Conservation (phyloP, 2,888 invertebrate genomes). For the Melinaea marsaeus region DNA sequence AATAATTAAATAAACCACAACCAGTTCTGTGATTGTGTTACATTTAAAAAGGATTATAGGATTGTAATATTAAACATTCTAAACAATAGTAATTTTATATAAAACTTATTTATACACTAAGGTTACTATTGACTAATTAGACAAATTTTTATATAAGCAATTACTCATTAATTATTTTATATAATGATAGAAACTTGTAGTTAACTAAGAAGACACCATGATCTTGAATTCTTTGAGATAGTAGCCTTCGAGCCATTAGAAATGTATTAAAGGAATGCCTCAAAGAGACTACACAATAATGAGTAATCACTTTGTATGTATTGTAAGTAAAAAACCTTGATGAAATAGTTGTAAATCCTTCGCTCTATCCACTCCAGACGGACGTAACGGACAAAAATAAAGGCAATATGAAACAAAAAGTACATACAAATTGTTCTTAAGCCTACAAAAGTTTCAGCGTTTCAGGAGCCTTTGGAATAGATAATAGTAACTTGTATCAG, state of each 20-base stretch:
- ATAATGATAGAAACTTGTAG: too few relatives aligned
- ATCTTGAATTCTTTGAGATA: conserved; percentile 22
- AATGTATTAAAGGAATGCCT: not conserved
- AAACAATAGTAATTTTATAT: too few relatives aligned
- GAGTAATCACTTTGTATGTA: conserved; percentile 11
- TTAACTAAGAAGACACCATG: not conserved
- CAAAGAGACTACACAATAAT: not conserved
- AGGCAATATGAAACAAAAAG: conserved; percentile 7
- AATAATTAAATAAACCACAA: too few relatives aligned
- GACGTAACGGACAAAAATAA: conserved; percentile 15
- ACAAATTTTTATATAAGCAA: too few relatives aligned
- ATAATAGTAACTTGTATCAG: not conserved
- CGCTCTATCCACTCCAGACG: conserved; percentile 14
- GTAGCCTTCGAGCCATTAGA: not conserved
- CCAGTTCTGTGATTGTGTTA: too few relatives aligned
- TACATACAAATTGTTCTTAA: conserved; percentile 14
- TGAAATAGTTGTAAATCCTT: conserved; percentile 12
- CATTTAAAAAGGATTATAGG: too few relatives aligned
- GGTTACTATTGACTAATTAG: too few relatives aligned
- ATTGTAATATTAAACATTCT: too few relatives aligned
- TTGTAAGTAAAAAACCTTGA: conserved; percentile 16
- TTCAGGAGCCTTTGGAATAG: not conserved
- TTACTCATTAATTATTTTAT: too few relatives aligned
- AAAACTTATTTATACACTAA: too few relatives aligned
- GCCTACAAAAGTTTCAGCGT: not conserved